A percentile compares a stretch with the other conserved stretches of the same genome.
phyloP scores from a whole-genome alignment of 37 sponge, comb jelly and placozoan genomes.

The Spongia lamella region DNA sequence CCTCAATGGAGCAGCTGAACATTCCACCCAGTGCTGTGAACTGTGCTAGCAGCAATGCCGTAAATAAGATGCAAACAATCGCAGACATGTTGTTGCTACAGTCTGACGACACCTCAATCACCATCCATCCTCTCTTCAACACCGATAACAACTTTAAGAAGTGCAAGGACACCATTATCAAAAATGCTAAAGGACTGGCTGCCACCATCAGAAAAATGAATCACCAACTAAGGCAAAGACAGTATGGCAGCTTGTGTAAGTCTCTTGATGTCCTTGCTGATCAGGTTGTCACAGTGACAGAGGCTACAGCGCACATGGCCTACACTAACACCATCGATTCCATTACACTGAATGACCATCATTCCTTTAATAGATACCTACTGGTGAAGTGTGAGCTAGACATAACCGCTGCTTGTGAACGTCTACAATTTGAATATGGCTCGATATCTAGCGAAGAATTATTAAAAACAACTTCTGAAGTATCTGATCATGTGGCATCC shows the following conservation, averaged over 20 bases:
- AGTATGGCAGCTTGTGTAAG: background rate
- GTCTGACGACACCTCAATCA: conserved; percentile 16
- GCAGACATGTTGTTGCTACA: conserved; percentile 68
- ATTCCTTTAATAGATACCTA: conserved; percentile 50
- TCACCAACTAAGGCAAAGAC: conserved; percentile 29
- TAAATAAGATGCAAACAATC: conserved; percentile 63
- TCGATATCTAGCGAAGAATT: conserved; percentile 26
- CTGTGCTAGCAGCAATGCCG: conserved; percentile 40
- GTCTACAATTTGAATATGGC: conserved; percentile 50
- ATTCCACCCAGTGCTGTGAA: background rate
- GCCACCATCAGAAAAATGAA: conserved; percentile 49
- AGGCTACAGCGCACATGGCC: conserved; percentile 77
- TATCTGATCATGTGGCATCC: conserved; percentile 64
- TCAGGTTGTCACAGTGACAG: conserved; percentile 65
- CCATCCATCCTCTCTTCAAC: conserved; percentile 51
- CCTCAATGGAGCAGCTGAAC: background rate
- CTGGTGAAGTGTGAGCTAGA: conserved; percentile 53
- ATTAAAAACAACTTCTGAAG: conserved; percentile 55
- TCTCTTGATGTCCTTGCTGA: conserved; percentile 42
- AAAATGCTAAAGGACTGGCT: conserved; percentile 69
- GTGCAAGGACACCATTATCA: conserved; percentile 61
- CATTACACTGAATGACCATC: conserved; percentile 47
- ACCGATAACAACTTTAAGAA: conserved; percentile 36
- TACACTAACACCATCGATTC: conserved; percentile 55
- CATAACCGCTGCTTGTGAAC: conserved; percentile 49